Evolutionary conservation across 2,888 invertebrate species (phyloP).

Genomic region (Trachelus troglodyta): DNA sequence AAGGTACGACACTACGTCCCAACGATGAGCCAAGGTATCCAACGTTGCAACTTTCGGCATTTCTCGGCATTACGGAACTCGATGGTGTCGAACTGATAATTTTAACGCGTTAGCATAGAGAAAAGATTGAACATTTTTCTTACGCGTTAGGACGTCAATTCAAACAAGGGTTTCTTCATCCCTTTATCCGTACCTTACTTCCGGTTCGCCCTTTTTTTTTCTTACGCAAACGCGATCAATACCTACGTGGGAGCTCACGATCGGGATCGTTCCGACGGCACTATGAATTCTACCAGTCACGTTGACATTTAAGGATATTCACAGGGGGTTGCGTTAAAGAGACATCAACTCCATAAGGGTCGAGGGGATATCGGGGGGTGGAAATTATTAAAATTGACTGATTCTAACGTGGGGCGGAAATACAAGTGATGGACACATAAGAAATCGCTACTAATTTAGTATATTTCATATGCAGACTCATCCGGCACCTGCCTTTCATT

Average conservation of each 20-base stretch:
- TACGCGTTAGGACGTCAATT: background rate
- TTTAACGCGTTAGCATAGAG: background rate
- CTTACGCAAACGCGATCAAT: background rate
- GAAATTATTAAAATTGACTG: conserved; percentile 57
- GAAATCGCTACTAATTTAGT: conserved; percentile 54
- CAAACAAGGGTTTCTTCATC: background rate
- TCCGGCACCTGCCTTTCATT: conserved; percentile 49
- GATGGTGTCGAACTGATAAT: background rate
- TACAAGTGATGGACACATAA: conserved; percentile 26
- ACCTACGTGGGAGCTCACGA: background rate
- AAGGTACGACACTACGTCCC: background rate
- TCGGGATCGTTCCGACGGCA: background rate
- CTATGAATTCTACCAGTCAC: background rate
- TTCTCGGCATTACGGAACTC: background rate
- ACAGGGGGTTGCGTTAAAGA: background rate
- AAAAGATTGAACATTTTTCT: background rate
- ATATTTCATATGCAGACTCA: conserved; percentile 53
- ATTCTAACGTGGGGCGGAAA: conserved; percentile 19
- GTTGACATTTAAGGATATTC: background rate
- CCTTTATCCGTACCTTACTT: background rate
- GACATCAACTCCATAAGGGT: conserved; percentile 5
- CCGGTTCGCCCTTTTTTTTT: background rate
- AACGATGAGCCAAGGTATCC: background rate
- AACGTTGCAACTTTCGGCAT: background rate
- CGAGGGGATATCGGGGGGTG: conserved; percentile 13